Conservation (phyloP, 2,113 vertebrate species). For the Tragelaphus buxtoni region DNA sequence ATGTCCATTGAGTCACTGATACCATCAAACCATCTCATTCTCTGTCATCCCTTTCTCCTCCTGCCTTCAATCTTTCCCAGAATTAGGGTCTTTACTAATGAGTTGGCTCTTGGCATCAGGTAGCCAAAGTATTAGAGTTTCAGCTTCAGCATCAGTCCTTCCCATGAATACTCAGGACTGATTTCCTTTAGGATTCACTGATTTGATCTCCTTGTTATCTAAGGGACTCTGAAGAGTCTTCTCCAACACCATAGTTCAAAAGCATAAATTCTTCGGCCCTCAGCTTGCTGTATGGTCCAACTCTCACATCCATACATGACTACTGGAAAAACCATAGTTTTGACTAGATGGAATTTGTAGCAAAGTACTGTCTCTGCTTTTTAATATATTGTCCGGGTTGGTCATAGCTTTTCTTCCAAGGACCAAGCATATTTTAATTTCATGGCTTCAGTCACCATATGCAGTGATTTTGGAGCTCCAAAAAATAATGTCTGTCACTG, state of each 20-base stretch:
- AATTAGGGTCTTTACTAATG: not conserved
- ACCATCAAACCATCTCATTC: not conserved
- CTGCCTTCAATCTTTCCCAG: not conserved
- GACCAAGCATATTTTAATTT: not conserved
- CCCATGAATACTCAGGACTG: not conserved
- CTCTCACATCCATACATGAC: not conserved
- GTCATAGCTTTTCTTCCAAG: not conserved
- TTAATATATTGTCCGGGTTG: not conserved
- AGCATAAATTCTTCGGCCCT: not conserved
- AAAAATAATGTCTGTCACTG: not conserved
- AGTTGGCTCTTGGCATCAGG: not conserved
- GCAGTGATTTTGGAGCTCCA: not conserved
- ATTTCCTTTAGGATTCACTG: not conserved
- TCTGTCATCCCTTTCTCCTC: not conserved
- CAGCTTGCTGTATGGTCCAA: not conserved
- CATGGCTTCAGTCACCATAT: not conserved
- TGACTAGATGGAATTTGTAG: not conserved
- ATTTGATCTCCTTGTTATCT: not conserved
- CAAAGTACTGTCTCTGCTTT: not conserved
- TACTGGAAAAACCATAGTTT: not conserved
- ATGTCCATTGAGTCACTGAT: not conserved
- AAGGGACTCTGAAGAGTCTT: not conserved
- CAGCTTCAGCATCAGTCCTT: not conserved
- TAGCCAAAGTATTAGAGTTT: not conserved
- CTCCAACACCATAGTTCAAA: not conserved